Percentiles rank a stretch among this genome's conserved stretches.
Conservation (phyloP, 2,113 vertebrate genomes). For the Podiceps cristatus region DNA sequence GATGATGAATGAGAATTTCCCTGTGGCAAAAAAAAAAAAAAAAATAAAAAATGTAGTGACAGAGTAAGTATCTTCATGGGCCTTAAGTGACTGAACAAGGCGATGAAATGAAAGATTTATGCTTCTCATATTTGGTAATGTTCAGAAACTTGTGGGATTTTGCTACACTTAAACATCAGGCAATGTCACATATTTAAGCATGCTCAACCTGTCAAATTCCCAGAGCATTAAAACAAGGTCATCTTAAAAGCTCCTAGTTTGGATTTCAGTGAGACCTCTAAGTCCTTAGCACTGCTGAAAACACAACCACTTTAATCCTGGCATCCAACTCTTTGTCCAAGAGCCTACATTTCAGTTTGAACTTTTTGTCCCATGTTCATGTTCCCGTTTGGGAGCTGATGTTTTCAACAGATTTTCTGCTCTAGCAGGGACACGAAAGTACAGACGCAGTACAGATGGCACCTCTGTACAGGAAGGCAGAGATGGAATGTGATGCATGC, state of each 20-base stretch:
- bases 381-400: neutral
- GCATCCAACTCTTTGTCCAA: neutral
- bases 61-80: neutral
- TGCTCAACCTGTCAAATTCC: neutral
- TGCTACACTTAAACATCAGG: neutral
- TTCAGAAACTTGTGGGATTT: neutral
- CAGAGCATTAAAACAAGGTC: neutral
- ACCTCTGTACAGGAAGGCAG: slow-evolving; percentile 17
- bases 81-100: neutral
- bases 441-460: neutral
- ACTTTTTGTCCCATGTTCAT: neutral
- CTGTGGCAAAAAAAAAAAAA: neutral
- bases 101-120: neutral
- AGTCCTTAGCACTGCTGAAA: neutral
- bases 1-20: neutral
- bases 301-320: neutral
- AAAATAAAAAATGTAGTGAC: neutral
- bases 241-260: neutral
- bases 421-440: neutral
- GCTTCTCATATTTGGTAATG: neutral
- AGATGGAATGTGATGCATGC: neutral
- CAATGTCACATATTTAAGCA: neutral
- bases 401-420: neutral
- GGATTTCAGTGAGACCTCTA: neutral
- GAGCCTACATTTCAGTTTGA: neutral